Conservation (phyloP, 2,888 invertebrate species). For the Spialia ferax region DNA sequence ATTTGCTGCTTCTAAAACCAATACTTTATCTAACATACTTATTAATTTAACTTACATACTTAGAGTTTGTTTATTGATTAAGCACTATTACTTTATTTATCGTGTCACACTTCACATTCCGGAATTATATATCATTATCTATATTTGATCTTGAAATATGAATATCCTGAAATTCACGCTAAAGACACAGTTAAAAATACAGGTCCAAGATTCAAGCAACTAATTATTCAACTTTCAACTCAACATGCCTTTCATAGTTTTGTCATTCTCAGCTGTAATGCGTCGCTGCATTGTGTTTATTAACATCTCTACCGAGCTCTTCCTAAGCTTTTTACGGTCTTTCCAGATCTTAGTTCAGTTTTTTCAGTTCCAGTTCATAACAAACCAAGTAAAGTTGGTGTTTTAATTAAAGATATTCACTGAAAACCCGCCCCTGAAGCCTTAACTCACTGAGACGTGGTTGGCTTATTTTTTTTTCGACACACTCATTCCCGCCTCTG, state of each 20-base stretch:
- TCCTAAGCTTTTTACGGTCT: slow-evolving; percentile 52
- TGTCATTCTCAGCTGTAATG: slow-evolving; percentile 10
- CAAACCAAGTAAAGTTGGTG: slow-evolving; percentile 71
- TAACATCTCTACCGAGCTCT: slow-evolving; percentile 53
- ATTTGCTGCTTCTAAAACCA: too few relatives aligned
- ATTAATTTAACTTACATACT: too few relatives aligned
- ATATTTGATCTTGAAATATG: too few relatives aligned
- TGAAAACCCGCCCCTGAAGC: slow-evolving; percentile 81
- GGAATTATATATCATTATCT: too few relatives aligned
- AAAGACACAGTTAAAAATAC: background rate
- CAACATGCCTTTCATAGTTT: slow-evolving; percentile 11
- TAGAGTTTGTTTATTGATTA: too few relatives aligned
- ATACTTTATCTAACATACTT: too few relatives aligned
- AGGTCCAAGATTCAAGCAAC: slow-evolving; percentile 4
- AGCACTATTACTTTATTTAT: too few relatives aligned
- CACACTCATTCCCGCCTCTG: slow-evolving; percentile 86
- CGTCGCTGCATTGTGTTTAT: slow-evolving; percentile 56
- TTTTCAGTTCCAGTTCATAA: slow-evolving; percentile 76
- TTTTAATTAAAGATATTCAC: slow-evolving; percentile 85
- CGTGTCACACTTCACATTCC: too few relatives aligned
- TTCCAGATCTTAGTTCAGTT: slow-evolving; percentile 46
- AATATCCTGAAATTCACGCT: too few relatives aligned
- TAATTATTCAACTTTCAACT: background rate
- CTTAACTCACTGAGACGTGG: slow-evolving; percentile 84
- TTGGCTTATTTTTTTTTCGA: slow-evolving; percentile 86